phyloP scores from a whole-genome alignment of 2,113 vertebrate genomes.

The Chunga burmeisteri region DNA sequence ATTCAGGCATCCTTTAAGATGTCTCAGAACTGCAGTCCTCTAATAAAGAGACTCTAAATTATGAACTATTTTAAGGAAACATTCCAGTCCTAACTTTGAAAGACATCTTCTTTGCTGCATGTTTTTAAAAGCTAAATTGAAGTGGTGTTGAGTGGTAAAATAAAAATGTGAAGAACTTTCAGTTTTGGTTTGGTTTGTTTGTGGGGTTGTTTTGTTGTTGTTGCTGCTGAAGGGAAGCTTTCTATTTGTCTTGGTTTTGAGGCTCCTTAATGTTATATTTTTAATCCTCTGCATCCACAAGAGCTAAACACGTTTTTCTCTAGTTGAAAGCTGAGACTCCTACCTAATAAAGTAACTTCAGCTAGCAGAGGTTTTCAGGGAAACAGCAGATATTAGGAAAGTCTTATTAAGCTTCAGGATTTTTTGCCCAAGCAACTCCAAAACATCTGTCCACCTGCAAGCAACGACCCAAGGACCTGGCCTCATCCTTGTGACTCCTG shows the following conservation, averaged over 20 bases:
- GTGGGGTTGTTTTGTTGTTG: not conserved
- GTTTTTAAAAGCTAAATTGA: not conserved
- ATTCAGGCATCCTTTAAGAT: not conserved
- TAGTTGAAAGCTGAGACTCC: not conserved
- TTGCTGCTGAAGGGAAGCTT: not conserved
- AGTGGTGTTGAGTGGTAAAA: not conserved
- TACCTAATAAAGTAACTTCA: not conserved
- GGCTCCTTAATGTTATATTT: not conserved
- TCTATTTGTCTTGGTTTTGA: not conserved
- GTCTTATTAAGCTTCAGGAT: not conserved
- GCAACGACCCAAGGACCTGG: rapidly evolving
- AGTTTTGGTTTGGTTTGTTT: not conserved
- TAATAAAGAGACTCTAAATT: not conserved
- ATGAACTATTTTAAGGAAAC: not conserved
- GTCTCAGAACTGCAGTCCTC: not conserved
- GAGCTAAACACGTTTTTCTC: not conserved
- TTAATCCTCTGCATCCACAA: not conserved
- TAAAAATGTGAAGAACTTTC: not conserved
- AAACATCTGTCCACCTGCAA: not conserved
- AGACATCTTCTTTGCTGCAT: not conserved
- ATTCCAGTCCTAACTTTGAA: not conserved
- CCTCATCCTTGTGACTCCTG: not conserved
- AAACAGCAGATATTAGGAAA: not conserved
- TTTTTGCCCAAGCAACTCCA: not conserved
- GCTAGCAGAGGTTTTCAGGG: not conserved